Percentiles rank a stretch among this genome's conserved stretches.
phyloP scores from a whole-genome alignment of 2,888 invertebrate genomes.

The Eubasilissa splendida region DNA sequence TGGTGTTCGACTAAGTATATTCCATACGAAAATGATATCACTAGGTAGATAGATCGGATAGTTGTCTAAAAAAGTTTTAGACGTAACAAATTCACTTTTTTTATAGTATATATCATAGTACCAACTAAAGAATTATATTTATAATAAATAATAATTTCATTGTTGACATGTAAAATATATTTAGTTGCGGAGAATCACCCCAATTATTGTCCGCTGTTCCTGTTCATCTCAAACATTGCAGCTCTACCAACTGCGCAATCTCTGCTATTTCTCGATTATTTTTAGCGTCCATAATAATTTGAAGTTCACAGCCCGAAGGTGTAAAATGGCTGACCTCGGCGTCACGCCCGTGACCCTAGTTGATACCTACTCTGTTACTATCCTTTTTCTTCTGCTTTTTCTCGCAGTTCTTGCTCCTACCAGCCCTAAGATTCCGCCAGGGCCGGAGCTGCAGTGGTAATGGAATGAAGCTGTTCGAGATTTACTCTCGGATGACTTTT shows the following conservation, averaged over 20 bases:
- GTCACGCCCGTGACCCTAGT: constrained; percentile 73
- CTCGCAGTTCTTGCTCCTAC: constrained; percentile 28
- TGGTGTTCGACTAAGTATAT: too few species aligned
- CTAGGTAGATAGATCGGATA: too few species aligned
- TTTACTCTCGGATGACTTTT: too few species aligned
- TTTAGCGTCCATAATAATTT: constrained; percentile 68
- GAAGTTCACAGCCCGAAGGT: constrained; percentile 75
- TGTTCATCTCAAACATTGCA: constrained; percentile 22
- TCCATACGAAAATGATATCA: too few species aligned
- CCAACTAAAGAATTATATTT: too few species aligned
- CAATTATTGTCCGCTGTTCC: background rate
- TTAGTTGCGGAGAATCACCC: background rate
- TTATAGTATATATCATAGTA: too few species aligned
- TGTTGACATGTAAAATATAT: too few species aligned
- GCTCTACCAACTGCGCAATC: background rate
- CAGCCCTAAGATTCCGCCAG: constrained; percentile 27
- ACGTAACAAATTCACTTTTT: too few species aligned
- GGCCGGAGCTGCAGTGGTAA: background rate
- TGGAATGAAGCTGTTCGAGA: too few species aligned
- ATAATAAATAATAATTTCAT: too few species aligned
- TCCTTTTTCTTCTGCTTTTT: constrained; percentile 36
- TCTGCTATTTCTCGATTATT: constrained; percentile 25
- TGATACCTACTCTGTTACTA: constrained; percentile 58
- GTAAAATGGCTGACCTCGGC: constrained; percentile 76
- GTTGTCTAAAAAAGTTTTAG: too few species aligned